Conservation (phyloP, 1,140 invertebrate species). For the Protaetia brevitarsis region DNA sequence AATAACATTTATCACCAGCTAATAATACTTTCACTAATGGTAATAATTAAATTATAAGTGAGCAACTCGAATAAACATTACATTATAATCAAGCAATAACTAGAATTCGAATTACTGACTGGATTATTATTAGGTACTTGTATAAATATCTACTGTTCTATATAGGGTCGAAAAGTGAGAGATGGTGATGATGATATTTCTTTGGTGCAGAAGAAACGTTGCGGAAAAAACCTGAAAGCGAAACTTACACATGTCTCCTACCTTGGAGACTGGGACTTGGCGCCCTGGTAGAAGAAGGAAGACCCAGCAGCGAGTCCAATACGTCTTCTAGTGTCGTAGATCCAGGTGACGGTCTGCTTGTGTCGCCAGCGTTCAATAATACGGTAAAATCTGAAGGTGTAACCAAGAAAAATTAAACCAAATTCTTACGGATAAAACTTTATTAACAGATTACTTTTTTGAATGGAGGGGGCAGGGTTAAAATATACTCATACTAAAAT, state of each 20-base stretch:
- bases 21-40: too few relatives aligned
- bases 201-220: not conserved
- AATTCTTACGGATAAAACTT: too few relatives aligned
- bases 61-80: conserved; percentile 60
- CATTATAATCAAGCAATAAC: too few relatives aligned
- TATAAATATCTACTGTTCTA: too few relatives aligned
- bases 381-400: not conserved
- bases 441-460: too few relatives aligned
- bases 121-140: too few relatives aligned
- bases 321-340: conserved; percentile 90
- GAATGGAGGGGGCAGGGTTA: too few relatives aligned
- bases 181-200: not conserved
- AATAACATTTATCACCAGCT: too few relatives aligned
- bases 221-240: conserved; percentile 38
- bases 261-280: conserved; percentile 67
- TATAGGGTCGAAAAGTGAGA: not conserved
- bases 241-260: conserved; percentile 76
- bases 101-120: too few relatives aligned
- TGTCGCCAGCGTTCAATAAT: not conserved
- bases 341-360: conserved; percentile 61
- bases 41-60: too few relatives aligned
- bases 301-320: conserved; percentile 82
- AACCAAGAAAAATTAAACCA: not conserved
- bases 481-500: too few relatives aligned
- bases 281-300: conserved; percentile 68